Percentiles rank a stretch among this genome's conserved stretches.
phyloP scores from a whole-genome alignment of 2,113 vertebrate species.

The Laticauda laticaudata region DNA sequence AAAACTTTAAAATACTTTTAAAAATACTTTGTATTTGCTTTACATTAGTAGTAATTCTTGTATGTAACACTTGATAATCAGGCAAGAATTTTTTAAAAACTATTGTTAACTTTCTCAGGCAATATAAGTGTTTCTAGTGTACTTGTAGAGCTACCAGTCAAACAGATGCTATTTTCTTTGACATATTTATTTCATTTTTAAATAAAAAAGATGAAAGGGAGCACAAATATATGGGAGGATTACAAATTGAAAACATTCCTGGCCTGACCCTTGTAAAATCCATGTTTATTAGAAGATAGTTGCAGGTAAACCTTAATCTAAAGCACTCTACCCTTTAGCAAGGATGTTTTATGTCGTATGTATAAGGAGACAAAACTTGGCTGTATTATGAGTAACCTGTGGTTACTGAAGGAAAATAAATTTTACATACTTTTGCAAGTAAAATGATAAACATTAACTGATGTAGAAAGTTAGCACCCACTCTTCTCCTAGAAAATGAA shows the following conservation, averaged over 20 bases:
- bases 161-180: background rate
- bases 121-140: background rate
- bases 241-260: background rate
- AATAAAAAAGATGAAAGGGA: background rate
- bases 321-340: background rate
- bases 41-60: background rate
- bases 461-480: too few relatives aligned
- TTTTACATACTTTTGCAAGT: background rate
- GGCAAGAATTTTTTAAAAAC: background rate
- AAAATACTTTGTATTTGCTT: background rate
- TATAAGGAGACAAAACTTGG: background rate
- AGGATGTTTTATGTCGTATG: background rate
- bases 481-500: too few relatives aligned
- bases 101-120: background rate
- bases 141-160: background rate
- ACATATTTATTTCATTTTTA: background rate
- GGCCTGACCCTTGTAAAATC: background rate
- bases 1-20: background rate
- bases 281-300: background rate
- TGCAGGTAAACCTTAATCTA: background rate
- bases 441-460: background rate
- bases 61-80: background rate
- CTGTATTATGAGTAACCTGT: background rate
- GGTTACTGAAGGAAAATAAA: background rate
- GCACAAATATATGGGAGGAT: background rate